Conservation (phyloP, 2,797 vertebrate genomes). For the Arctocebus calabarensis region DNA sequence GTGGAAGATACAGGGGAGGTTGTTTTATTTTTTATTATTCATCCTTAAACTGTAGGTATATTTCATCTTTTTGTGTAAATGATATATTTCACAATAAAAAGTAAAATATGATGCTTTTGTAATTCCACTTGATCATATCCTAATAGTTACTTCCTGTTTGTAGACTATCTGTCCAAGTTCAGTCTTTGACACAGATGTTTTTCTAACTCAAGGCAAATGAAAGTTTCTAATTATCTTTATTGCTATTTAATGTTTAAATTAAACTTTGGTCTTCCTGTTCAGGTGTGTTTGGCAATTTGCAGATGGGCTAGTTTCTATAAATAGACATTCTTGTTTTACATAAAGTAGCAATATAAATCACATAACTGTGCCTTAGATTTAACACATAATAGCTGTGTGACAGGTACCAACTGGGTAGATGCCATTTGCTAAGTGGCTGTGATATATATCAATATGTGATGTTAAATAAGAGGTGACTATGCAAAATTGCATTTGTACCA, state of each 20-base stretch:
- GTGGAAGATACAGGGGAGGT: neutral
- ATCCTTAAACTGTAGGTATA: neutral
- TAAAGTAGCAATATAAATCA: conserved; percentile 64
- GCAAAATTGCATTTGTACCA: conserved; percentile 46
- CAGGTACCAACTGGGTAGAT: conserved; percentile 34
- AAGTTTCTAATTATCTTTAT: conserved; percentile 60
- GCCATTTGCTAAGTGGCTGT: conserved; percentile 64
- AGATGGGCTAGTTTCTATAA: conserved; percentile 30
- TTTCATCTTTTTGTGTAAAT: conserved; percentile 49
- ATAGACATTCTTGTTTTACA: conserved; percentile 60
- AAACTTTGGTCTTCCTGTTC: conserved; percentile 49
- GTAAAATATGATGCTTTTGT: conserved; percentile 9
- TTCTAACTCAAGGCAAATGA: conserved; percentile 61
- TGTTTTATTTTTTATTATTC: conserved; percentile 56
- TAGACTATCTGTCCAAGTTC: neutral
- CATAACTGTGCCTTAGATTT: conserved; percentile 46
- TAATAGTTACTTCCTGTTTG: conserved; percentile 13
- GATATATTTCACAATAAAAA: conserved; percentile 25
- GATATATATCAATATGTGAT: conserved; percentile 60
- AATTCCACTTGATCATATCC: neutral
- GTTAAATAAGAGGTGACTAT: conserved; percentile 54
- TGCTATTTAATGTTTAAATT: conserved; percentile 64
- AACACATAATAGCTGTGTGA: conserved; percentile 48
- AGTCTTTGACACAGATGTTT: neutral
- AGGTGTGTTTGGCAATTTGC: conserved; percentile 43